A percentile compares a stretch with the other conserved stretches of the same genome.
These are phyloP conservation scores for Phorcus lineatus DNA, from an alignment of 2,888 invertebrate species.

Conservation along the genomic window DNA sequence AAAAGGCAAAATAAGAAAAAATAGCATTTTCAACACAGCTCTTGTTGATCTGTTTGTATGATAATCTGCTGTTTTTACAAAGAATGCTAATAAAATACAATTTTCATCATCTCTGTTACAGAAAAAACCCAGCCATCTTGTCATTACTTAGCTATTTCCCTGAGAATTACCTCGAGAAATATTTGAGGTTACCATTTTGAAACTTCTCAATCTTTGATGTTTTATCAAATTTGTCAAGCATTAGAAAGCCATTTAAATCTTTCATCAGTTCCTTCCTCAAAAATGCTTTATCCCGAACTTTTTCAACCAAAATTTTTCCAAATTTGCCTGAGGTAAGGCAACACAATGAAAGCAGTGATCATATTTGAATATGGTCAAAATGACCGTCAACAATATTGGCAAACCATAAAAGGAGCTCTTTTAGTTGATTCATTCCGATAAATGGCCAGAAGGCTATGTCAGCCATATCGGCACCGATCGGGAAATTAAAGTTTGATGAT, in stretches of 20 bases:
- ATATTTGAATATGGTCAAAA: neutral
- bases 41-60: no score
- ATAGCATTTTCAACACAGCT: no score
- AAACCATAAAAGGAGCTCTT: no score
- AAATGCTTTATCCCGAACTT: neutral
- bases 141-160: neutral
- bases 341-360: neutral
- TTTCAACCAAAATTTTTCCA: neutral
- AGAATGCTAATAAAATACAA: neutral
- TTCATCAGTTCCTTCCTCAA: neutral
- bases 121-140: neutral
- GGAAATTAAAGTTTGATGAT: slow-evolving; percentile 3
- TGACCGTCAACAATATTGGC: neutral
- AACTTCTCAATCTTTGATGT: neutral
- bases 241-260: neutral
- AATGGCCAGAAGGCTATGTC: no score
- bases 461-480: no score
- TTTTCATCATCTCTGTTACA: neutral
- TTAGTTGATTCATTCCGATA: no score
- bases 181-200: neutral
- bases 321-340: neutral
- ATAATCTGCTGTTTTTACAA: no score
- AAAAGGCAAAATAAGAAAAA: no score
- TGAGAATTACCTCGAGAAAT: neutral
- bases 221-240: slow-evolving; percentile 11